These are phyloP conservation scores for Panthera tigris DNA, from an alignment of 2,113 vertebrate species.

Conservation along the genomic window DNA sequence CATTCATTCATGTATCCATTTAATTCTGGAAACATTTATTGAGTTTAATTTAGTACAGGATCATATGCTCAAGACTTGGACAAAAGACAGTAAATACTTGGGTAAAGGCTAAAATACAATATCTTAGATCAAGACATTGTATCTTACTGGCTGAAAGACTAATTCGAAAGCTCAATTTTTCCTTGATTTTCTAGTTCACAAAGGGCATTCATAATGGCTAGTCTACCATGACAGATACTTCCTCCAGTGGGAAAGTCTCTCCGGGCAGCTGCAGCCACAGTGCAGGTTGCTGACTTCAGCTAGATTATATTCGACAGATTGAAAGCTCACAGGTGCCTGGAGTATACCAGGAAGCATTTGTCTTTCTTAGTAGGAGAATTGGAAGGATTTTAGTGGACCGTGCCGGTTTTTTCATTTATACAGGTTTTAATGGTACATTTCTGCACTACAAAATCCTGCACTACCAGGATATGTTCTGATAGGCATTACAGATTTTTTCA, in stretches of 20 bases:
- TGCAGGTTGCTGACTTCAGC: slow-evolving; percentile 65
- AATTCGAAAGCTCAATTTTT: slow-evolving; percentile 65
- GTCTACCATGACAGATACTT: slow-evolving; percentile 47
- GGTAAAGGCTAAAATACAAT: neutral
- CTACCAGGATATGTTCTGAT: neutral
- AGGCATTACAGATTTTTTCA: neutral
- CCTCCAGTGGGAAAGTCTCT: slow-evolving; percentile 37
- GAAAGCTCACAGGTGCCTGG: slow-evolving; percentile 70
- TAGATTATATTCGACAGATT: slow-evolving; percentile 62
- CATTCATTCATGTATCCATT: neutral
- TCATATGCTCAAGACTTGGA: neutral
- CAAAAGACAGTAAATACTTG: neutral
- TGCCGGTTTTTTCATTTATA: slow-evolving; percentile 35
- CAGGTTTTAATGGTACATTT: slow-evolving; percentile 46
- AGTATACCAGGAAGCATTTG: slow-evolving; percentile 66
- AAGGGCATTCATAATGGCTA: slow-evolving; percentile 25
- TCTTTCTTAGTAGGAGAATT: slow-evolving; percentile 70
- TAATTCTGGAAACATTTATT: slow-evolving; percentile 1
- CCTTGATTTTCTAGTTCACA: slow-evolving; percentile 59
- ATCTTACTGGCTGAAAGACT: slow-evolving; percentile 46
- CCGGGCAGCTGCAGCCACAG: slow-evolving; percentile 50
- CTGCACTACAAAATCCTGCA: neutral
- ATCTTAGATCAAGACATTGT: slow-evolving; percentile 30
- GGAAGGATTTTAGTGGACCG: slow-evolving; percentile 59
- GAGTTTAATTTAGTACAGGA: neutral